Conservation (phyloP, 2,113 vertebrate species). For the Cyphomyrus discorhynchus region DNA sequence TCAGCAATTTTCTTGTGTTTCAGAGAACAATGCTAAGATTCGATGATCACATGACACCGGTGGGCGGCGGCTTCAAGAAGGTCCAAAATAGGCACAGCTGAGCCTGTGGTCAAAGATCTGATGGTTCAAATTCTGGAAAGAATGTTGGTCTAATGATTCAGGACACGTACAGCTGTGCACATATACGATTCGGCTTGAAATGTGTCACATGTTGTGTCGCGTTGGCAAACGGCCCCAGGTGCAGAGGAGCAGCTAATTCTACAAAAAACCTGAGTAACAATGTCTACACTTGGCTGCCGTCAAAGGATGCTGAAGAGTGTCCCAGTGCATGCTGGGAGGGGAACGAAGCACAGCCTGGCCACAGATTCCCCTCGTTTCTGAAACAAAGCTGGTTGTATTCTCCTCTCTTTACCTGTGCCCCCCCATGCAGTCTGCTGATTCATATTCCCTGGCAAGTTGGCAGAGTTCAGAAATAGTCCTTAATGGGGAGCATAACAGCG, state of each 20-base stretch:
- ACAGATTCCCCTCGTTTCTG: background rate
- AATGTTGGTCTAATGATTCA: background rate
- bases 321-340: background rate
- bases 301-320: background rate
- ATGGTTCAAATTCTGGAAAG: background rate
- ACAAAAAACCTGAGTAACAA: background rate
- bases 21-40: background rate
- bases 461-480: background rate
- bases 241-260: background rate
- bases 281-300: background rate
- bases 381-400: background rate
- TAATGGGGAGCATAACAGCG: background rate
- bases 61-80: background rate
- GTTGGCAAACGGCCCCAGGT: background rate
- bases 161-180: background rate
- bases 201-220: background rate
- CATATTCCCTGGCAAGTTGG: background rate
- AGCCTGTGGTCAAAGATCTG: background rate
- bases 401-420: background rate
- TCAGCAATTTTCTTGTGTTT: background rate
- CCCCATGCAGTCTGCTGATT: background rate
- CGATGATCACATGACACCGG: background rate
- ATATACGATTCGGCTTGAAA: background rate
- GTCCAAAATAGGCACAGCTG: background rate
- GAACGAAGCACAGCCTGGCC: background rate